Evolutionary conservation across 2,888 invertebrate genomes (phyloP), one percentile per base, ranked within the genome.

Genomic region (Dione vanillae): DNA sequence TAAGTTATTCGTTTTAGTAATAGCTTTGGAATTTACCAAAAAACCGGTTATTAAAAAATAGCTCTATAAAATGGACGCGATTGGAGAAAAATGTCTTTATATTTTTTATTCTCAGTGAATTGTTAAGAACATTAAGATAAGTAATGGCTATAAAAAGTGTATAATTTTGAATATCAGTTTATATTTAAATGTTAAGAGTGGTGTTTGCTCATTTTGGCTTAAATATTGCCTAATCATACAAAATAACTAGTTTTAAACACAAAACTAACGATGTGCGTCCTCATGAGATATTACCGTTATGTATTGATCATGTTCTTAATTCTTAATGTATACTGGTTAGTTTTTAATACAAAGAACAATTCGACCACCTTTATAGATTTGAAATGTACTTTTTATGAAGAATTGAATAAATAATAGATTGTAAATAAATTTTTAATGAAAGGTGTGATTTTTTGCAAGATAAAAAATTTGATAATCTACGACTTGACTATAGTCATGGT

Each of bases 91-190:
- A 61, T 61, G 61, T 61, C 45, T 27, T 61, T 61, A 61, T 61
- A 61, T 61, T 35, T 61, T 61, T 61, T 61, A 61, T 61, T 61
- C n/a, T n/a, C n/a, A 61, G 61, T 61, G 61, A 61, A 61, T 61
- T 61, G 61, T 61, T 61, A 61, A 61, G 27, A 61, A 61, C 45
- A 61, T 61, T 61, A 61, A 61, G 45, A 61, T 61, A 61, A 61
- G 45, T 61, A 61, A 61, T 61, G 61, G 61, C 61, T 45, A 61
- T 61, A 61, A 61, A 27, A 61, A 61, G 45, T 45, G 61, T 61
- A 61, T 61, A 61, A 45, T 61, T 61, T 61, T 61, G 1, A 43
- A 61, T 45, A 40, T 56, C 56, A 61, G 27, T 45, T 45, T 61
- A 35, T 35, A 61, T 45, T 45, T 27, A 61, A 45, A 61, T 61